phyloP scores from a whole-genome alignment of 2,888 invertebrate genomes.

The Terebella lapidaria region DNA sequence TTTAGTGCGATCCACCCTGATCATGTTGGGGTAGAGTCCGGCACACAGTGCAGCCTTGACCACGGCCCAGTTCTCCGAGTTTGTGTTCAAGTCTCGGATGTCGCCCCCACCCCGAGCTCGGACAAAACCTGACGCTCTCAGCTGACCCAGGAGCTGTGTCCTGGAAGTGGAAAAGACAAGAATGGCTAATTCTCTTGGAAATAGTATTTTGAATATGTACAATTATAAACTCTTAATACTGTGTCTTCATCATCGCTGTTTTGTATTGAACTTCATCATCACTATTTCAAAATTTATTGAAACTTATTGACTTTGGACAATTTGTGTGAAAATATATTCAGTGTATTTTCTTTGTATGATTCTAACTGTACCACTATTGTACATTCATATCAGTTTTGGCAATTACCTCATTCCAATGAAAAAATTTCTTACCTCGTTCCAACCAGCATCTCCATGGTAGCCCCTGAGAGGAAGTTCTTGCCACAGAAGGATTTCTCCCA shows the following conservation, averaged over 20 bases:
- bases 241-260: no score
- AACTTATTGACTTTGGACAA: no score
- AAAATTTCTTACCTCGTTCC: constrained; percentile 69
- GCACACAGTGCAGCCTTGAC: constrained; percentile 84
- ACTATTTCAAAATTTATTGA: no score
- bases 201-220: no score
- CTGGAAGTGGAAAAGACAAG: constrained; percentile 22
- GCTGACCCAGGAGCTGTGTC: constrained; percentile 74
- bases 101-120: constrained; percentile 60
- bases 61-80: constrained; percentile 82
- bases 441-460: constrained; percentile 85
- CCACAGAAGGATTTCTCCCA: constrained; percentile 69
- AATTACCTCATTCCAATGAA: no score
- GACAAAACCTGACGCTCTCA: constrained; percentile 70
- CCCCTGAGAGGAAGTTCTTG: constrained; percentile 70
- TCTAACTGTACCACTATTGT: no score
- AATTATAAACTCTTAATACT: no score
- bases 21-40: constrained; percentile 85
- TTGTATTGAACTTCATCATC: no score
- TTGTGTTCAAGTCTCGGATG: constrained; percentile 73
- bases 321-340: no score
- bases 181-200: no score
- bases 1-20: constrained; percentile 66
- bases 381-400: no score
- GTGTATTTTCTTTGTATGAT: no score